Base-by-base conservation (phyloP, 2,888 invertebrate species). In the Drosophila buzzatii region DNA sequence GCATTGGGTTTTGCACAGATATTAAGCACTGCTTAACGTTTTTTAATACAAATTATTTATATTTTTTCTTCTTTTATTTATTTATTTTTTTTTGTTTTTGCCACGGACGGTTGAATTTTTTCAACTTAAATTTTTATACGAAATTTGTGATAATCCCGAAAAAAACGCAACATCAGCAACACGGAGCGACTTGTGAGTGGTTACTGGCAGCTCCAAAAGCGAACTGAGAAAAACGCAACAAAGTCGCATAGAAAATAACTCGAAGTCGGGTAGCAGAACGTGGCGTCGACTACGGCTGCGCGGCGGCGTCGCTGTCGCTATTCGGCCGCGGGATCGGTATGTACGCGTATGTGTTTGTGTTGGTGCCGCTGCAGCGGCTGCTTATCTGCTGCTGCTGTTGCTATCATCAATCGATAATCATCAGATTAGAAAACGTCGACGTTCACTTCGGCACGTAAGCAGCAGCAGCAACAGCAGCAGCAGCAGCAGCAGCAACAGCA, bases 331-430 rank as follows among this genome's bases (percentile, higher is more conserved):
- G 69, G 81, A 81, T 81, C 81, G 76, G n/a, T 55, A 20, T 61
- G 18, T 33, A 20, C 41, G 49, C 20, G 45, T 49, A 53, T 70
- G 57, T 53, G 61, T 39, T 42, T 39, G 49, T 67, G 57, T 60
- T 51, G 52, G 33, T 64, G 82, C 63, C 45, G 82, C 60, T 71
- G 73, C 73, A 72, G 64, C 62, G 20, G 61, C 70, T 71, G 82
- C 75, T 86, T 83, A 80, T 73, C 72, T 76, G 56, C 58, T 69
- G 67, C 67, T 76, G 63, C 59, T 68, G 68, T 68, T 76, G 57
- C 57, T 80, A 69, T 74, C 84, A 85, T 85, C 85, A 85, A 85
- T 85, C 89, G 85, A 85, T 85, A 85, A 87, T 85, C 85, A 80
- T 72, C 71, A 89, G 89, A 85, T 89, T 85, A 85, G 87, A 82